Conservation (phyloP, 92 coral and sea anemone genomes). For the Epizoanthus rinbou region DNA sequence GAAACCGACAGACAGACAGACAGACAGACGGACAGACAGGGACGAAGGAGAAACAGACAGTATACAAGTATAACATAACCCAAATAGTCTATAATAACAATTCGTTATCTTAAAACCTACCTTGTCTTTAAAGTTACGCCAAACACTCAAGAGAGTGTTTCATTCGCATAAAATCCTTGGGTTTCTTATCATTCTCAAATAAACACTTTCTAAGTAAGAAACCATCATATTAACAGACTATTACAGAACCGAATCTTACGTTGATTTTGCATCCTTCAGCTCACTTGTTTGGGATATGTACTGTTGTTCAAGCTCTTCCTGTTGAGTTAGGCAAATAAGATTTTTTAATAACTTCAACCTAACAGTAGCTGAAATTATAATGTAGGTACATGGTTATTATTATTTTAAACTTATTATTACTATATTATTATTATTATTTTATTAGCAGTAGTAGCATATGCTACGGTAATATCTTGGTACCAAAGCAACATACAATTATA, state of each 20-base stretch:
- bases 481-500: too few species aligned
- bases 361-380: neutral
- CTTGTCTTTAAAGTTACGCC: neutral
- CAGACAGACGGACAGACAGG: too few species aligned
- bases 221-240: neutral
- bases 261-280: constrained; percentile 71
- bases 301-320: constrained; percentile 89
- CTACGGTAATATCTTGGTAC: too few species aligned
- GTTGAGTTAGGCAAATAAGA: neutral
- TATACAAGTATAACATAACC: neutral
- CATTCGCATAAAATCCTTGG: too few species aligned
- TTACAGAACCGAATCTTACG: constrained; percentile 47
- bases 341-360: neutral
- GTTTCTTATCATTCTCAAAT: neutral
- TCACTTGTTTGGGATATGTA: constrained; percentile 58
- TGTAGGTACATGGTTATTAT: too few species aligned
- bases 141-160: neutral
- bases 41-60: neutral
- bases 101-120: neutral
- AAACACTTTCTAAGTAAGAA: neutral
- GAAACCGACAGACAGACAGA: neutral
- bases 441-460: too few species aligned
- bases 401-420: too few species aligned
- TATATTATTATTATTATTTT: too few species aligned
- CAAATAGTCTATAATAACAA: neutral